A percentile compares a stretch with the other conserved stretches of the same genome.
Evolutionary conservation across 2,797 vertebrate genomes (phyloP).

Genomic region (Hydrophis major): DNA sequence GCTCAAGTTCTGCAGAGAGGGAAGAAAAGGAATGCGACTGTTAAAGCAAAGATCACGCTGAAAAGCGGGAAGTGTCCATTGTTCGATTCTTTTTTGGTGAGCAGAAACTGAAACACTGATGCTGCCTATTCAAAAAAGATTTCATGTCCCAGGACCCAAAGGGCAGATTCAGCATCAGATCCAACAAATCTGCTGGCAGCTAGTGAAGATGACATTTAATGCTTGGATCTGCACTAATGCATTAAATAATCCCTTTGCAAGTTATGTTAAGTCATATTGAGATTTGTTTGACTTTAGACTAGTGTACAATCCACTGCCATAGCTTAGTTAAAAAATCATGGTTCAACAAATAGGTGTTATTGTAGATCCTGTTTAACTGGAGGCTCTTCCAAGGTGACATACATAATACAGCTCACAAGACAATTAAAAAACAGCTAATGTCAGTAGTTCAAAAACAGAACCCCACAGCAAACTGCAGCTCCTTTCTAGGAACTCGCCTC

Average conservation of each 20-base stretch:
- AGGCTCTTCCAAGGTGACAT: neutral
- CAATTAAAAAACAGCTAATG: neutral
- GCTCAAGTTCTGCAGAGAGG: constrained; percentile 81
- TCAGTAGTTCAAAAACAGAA: neutral
- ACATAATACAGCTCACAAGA: neutral
- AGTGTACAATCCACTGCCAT: neutral
- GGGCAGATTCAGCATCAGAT: neutral
- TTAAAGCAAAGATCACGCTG: neutral
- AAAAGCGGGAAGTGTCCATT: neutral
- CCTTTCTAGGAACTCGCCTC: neutral
- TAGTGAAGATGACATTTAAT: neutral
- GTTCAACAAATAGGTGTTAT: neutral
- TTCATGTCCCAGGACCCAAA: neutral
- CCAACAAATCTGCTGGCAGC: neutral
- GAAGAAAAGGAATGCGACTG: constrained; percentile 7
- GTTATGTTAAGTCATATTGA: neutral
- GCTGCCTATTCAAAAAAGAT: neutral
- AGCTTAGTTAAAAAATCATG: neutral
- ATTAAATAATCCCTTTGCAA: neutral
- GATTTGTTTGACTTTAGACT: neutral
- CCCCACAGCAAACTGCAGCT: neutral
- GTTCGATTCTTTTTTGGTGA: neutral
- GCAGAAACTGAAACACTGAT: too few relatives aligned
- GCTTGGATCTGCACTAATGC: neutral
- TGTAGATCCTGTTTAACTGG: neutral